These are phyloP conservation scores for Hydrolagus colliei DNA, from an alignment of 2,797 vertebrate species.

Conservation along the genomic window DNA sequence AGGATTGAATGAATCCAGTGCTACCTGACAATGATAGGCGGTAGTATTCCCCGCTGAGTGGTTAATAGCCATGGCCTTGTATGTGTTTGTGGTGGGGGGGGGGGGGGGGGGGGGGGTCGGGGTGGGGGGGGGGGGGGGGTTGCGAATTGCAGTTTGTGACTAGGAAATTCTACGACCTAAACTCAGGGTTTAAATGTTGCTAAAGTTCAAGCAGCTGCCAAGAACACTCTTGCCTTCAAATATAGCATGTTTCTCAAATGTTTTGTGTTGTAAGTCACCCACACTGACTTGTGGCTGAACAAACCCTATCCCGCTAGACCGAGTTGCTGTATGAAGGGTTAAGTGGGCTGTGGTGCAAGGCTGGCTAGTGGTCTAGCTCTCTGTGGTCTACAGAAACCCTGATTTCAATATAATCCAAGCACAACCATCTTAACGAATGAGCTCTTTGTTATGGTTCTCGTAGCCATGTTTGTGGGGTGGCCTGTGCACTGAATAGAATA, in stretches of 20 bases:
- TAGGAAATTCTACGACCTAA: conserved; percentile 16
- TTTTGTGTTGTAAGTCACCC: not conserved
- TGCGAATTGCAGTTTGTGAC: not conserved
- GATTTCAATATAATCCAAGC: not conserved
- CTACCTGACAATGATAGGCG: not conserved
- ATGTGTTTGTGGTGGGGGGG: not conserved
- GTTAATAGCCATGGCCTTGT: not conserved
- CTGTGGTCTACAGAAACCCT: not conserved
- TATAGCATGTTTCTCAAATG: not conserved
- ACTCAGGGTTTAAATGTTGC: not conserved
- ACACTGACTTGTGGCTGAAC: not conserved
- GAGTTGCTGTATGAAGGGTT: not conserved
- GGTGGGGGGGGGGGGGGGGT: too few species aligned
- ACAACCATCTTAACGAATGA: not conserved
- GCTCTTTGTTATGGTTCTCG: not conserved
- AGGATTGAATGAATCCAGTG: not conserved
- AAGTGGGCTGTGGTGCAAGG: not conserved
- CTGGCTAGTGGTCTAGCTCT: not conserved
- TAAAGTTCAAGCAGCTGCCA: not conserved
- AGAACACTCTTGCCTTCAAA: not conserved
- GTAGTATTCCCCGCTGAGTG: conserved; percentile 8
- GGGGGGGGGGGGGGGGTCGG: too few species aligned
- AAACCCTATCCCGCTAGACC: too few species aligned
- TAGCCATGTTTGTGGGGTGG: not conserved
- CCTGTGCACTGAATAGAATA: not conserved